Conservation (phyloP, 1,140 invertebrate species). For the Whitmania pigra region DNA sequence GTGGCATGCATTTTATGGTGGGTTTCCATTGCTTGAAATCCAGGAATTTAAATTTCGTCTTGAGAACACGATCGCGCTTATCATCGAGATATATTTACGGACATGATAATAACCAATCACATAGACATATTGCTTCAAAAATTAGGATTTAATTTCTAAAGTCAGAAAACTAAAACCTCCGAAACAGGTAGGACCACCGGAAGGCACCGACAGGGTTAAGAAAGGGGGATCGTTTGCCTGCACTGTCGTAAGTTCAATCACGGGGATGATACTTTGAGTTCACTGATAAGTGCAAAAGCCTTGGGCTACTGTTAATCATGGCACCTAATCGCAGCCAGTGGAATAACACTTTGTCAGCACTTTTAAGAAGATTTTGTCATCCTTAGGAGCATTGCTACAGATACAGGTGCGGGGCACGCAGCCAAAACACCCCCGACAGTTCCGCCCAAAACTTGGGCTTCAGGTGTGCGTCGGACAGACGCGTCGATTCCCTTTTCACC, state of each 20-base stretch:
- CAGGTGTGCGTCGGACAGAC: constrained; percentile 56
- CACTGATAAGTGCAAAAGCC: no score
- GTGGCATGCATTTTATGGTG: no score
- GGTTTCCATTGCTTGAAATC: no score
- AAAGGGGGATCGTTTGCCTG: constrained; percentile 92
- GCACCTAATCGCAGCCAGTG: no score
- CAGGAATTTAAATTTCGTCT: no score
- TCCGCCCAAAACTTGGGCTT: constrained; percentile 87
- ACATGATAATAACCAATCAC: no score
- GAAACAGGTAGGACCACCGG: constrained; percentile 51
- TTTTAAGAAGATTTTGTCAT: constrained; percentile 7
- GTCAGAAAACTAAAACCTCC: constrained; percentile 28
- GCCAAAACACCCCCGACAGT: constrained; percentile 84
- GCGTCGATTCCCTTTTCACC: constrained; percentile 29
- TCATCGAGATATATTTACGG: no score
- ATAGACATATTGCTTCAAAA: no score
- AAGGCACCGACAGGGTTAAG: constrained; percentile 69
- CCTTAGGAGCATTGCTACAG: constrained; percentile 69
- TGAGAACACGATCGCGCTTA: no score
- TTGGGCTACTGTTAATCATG: no score
- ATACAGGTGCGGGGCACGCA: constrained; percentile 80
- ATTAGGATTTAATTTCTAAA: no score
- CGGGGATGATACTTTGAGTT: background rate
- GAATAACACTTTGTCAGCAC: no score
- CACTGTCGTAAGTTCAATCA: constrained; percentile 50